Evolutionary conservation across 1,140 invertebrate genomes (phyloP).

Genomic region (Copidosoma floridanum): DNA sequence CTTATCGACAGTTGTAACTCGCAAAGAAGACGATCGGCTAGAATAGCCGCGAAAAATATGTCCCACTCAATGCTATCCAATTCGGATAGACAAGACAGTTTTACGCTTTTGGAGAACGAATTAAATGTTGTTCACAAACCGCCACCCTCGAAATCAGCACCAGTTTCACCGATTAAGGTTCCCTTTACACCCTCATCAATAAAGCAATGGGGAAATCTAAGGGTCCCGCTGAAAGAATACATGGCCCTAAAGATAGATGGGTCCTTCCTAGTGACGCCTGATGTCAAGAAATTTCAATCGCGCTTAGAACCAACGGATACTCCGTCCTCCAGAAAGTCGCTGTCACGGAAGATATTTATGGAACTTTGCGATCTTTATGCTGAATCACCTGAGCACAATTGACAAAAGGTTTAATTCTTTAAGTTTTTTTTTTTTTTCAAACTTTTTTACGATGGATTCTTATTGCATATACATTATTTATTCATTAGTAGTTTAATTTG

Average conservation of each 20-base stretch:
- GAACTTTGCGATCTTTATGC: conserved; percentile 36
- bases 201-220: conserved; percentile 21
- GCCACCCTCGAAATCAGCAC: conserved; percentile 1
- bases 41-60: conserved; percentile 15
- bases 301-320: conserved; percentile 6
- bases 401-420: not conserved
- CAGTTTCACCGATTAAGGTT: conserved; percentile 7
- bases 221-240: conserved; percentile 33
- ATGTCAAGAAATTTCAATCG: conserved; percentile 29
- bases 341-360: conserved; percentile 34
- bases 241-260: conserved; percentile 36
- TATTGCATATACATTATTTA: too few species aligned
- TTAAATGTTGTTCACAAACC: conserved; percentile 11
- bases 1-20: not conserved
- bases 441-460: too few species aligned
- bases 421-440: not conserved
- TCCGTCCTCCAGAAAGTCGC: conserved; percentile 14
- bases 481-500: not conserved
- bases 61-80: not conserved
- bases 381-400: conserved; percentile 29
- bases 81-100: conserved; percentile 18
- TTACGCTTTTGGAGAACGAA: conserved; percentile 17
- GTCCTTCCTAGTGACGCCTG: conserved; percentile 38
- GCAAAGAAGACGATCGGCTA: conserved; percentile 20
- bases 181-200: not conserved